These are phyloP conservation scores for Scaptodrosophila lebanonensis DNA, from an alignment of 1,140 invertebrate genomes.

Conservation along the genomic window DNA sequence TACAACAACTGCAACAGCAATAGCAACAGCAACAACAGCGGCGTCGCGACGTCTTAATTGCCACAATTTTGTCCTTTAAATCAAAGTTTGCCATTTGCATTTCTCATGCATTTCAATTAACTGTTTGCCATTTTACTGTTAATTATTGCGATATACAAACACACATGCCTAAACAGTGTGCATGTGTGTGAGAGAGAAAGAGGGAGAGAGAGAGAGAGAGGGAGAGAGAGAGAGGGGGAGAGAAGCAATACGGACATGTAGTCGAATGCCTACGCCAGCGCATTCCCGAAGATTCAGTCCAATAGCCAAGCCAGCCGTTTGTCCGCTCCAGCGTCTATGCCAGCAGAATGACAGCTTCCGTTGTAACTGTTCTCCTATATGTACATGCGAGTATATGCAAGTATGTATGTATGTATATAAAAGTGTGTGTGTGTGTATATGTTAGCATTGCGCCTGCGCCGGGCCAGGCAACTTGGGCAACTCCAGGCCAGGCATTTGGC, in stretches of 20 bases:
- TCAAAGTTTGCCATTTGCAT: constrained; percentile 67
- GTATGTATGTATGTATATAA: too few relatives aligned
- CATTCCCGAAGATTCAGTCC: constrained; percentile 43
- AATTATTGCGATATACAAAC: constrained; percentile 64
- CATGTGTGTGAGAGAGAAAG: constrained; percentile 7
- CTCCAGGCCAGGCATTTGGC: constrained; percentile 63
- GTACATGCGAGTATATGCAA: constrained; percentile 43
- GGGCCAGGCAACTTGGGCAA: constrained; percentile 19
- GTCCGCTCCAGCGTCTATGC: constrained; percentile 31
- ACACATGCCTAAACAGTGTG: constrained; percentile 1
- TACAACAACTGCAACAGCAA: constrained; percentile 28
- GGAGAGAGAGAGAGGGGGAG: neutral
- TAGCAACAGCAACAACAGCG: neutral
- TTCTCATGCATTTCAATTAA: constrained; percentile 74
- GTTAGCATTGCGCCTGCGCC: constrained; percentile 47
- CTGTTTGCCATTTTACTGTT: constrained; percentile 68
- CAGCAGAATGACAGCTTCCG: constrained; percentile 72
- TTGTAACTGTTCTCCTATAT: constrained; percentile 72
- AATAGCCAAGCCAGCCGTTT: too few relatives aligned
- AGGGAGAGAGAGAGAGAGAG: too few relatives aligned
- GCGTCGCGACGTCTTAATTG: constrained; percentile 42
- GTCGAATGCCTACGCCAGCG: constrained; percentile 59
- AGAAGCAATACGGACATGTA: neutral
- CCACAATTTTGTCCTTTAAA: constrained; percentile 54
- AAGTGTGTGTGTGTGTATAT: too few relatives aligned